These are phyloP conservation scores for Himalopsyche kuldschensis DNA, from an alignment of 2,888 invertebrate genomes.

Conservation along the genomic window DNA sequence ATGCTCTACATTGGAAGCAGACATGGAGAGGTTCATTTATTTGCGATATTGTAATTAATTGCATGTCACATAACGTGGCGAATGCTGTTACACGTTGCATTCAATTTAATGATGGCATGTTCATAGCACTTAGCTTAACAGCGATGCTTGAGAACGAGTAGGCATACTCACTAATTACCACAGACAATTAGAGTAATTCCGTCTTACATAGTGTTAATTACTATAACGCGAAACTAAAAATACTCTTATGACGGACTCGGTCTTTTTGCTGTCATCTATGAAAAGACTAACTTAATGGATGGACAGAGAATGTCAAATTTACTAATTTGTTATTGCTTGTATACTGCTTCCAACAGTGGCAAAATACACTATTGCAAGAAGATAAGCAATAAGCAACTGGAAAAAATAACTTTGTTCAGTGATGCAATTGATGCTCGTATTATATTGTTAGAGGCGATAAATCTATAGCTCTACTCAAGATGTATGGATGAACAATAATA, in stretches of 20 bases:
- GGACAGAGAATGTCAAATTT: background rate
- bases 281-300: background rate
- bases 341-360: too few species aligned
- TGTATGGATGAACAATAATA: too few species aligned
- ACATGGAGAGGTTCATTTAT: too few species aligned
- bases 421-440: too few species aligned
- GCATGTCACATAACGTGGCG: background rate
- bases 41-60: background rate
- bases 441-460: too few species aligned
- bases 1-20: too few species aligned
- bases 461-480: too few species aligned
- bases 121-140: conserved; percentile 11
- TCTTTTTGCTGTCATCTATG: background rate
- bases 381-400: too few species aligned
- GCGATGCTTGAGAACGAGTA: background rate
- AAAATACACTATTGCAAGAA: too few species aligned
- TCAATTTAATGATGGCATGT: conserved; percentile 9
- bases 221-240: conserved; percentile 25
- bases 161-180: conserved; percentile 19
- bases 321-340: too few species aligned
- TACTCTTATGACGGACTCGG: conserved; percentile 12
- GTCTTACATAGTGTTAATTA: conserved; percentile 19
- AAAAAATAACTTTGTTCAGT: too few species aligned
- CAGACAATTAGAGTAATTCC: conserved; percentile 15
- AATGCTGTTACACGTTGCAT: background rate